Conservation (phyloP, 64 coral and sea anemone species). For the Stichodactyla mertensii region DNA sequence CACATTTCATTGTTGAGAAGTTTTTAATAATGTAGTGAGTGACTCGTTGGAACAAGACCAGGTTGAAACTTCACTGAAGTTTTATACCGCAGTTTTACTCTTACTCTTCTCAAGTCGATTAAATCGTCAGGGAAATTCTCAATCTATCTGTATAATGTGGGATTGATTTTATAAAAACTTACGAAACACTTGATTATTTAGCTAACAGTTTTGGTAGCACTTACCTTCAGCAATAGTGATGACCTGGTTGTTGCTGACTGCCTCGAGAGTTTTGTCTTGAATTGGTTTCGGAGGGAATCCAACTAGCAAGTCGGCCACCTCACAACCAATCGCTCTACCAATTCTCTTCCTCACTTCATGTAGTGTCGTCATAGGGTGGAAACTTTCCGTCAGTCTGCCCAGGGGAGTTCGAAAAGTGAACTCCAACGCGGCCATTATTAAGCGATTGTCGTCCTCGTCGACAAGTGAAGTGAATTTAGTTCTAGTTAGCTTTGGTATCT, state of each 20-base stretch:
- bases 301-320: slow-evolving; percentile 4
- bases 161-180: not conserved
- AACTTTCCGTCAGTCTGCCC: not conserved
- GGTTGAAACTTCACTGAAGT: not conserved
- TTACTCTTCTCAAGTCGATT: not conserved
- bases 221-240: slow-evolving; percentile 27
- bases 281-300: slow-evolving; percentile 21
- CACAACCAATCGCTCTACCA: not conserved
- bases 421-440: not conserved
- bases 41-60: not conserved
- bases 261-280: not conserved
- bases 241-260: slow-evolving; percentile 2
- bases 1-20: not conserved
- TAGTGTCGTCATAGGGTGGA: not conserved
- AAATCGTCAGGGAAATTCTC: not conserved
- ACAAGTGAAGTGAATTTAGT: not conserved
- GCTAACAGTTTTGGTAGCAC: not conserved
- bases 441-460: not conserved
- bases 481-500: not conserved
- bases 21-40: not conserved
- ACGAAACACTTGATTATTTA: not conserved
- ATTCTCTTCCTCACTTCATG: not conserved
- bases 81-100: not conserved
- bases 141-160: not conserved
- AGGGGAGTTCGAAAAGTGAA: not conserved